Percentiles rank a stretch among this genome's conserved stretches.
Evolutionary conservation across 2,113 vertebrate genomes (phyloP).

Genomic region (Pteruthius melanotis): DNA sequence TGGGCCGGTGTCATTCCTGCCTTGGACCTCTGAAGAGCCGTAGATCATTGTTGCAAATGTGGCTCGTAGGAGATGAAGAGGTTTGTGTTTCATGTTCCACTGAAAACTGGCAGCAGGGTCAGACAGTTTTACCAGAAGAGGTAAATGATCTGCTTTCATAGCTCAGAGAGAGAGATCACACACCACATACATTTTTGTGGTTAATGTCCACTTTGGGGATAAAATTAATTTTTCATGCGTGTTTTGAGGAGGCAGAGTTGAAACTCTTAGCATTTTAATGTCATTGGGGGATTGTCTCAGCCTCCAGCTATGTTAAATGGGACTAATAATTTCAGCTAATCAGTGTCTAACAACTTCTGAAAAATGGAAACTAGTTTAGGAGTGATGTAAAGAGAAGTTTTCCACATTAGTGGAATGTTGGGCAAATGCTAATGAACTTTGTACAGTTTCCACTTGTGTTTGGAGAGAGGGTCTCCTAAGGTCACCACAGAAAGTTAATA

Average conservation of each 20-base stretch:
- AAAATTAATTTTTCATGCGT: slow-evolving; percentile 45
- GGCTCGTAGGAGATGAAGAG: not conserved
- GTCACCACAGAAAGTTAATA: not conserved
- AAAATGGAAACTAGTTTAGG: slow-evolving; percentile 60
- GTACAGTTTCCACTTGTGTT: slow-evolving; percentile 51
- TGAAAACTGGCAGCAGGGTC: not conserved
- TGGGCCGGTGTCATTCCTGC: not conserved
- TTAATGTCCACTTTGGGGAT: slow-evolving; percentile 55
- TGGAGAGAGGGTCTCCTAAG: slow-evolving; percentile 26
- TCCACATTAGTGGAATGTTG: slow-evolving; percentile 46
- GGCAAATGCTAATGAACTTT: slow-evolving; percentile 44
- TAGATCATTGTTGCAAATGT: not conserved
- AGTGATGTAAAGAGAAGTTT: slow-evolving; percentile 46
- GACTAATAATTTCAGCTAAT: slow-evolving; percentile 53
- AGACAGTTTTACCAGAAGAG: slow-evolving; percentile 16
- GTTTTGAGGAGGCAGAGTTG: slow-evolving; percentile 26
- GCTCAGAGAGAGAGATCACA: not conserved
- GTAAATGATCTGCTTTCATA: slow-evolving; percentile 4
- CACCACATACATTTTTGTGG: slow-evolving; percentile 5
- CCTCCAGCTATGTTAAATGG: slow-evolving; percentile 49
- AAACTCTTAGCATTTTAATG: slow-evolving; percentile 37
- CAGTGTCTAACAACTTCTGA: slow-evolving; percentile 49
- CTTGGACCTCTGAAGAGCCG: not conserved
- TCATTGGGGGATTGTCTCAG: slow-evolving; percentile 40
- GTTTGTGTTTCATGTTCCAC: not conserved